A percentile compares a stretch with the other conserved stretches of the same genome.
phyloP scores from a whole-genome alignment of 2,113 vertebrate genomes.

The Pogonocichla stellata region DNA sequence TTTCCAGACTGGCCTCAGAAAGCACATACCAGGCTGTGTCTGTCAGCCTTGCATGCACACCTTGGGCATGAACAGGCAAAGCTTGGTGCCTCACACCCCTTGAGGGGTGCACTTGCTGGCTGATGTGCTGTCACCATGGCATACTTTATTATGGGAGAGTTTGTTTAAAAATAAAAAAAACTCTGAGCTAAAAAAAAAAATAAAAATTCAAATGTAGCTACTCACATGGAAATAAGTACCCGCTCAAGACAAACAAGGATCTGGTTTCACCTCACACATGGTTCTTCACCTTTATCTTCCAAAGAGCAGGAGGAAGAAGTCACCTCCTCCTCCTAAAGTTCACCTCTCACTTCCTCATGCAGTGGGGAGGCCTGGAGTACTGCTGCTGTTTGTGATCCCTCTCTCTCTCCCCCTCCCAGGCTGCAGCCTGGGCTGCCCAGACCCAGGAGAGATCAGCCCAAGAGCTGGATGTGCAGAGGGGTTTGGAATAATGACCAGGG shows the following conservation, averaged over 20 bases:
- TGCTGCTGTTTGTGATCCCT: not conserved
- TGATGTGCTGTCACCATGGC: not conserved
- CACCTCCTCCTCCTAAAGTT: not conserved
- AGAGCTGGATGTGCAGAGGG: not conserved
- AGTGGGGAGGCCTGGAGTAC: not conserved
- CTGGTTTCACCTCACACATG: not conserved
- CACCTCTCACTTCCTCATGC: not conserved
- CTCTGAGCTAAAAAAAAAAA: not conserved
- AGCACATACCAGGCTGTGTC: not conserved
- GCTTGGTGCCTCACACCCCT: not conserved
- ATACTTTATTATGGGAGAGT: not conserved
- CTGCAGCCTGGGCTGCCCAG: not conserved
- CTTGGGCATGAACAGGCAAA: conserved; percentile 21
- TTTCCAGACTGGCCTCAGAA: not conserved
- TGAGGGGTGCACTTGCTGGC: not conserved
- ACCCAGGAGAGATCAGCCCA: not conserved
- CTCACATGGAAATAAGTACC: not conserved
- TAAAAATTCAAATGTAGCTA: not conserved
- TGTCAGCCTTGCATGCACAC: not conserved
- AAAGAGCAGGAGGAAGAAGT: not conserved
- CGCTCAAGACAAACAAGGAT: not conserved
- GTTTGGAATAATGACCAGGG: not conserved
- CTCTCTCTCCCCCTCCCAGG: not conserved
- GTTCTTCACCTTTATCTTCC: not conserved
- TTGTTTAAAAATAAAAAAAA: not conserved